phyloP scores from a whole-genome alignment of 2,113 vertebrate species.

The Sorex fumeus region DNA sequence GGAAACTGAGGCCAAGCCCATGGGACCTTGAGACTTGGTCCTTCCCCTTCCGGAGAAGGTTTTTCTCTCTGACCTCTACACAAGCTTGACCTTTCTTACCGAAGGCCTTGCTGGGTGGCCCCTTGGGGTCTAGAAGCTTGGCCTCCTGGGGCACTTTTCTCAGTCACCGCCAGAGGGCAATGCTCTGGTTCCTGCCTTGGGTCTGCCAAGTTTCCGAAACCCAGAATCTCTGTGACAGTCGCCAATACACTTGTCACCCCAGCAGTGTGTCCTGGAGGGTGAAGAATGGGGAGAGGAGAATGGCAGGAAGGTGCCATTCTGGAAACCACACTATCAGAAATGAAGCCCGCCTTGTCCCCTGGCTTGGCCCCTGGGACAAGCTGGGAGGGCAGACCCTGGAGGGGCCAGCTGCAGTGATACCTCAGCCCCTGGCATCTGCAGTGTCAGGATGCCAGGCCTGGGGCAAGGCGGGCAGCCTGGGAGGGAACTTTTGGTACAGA shows the following conservation, averaged over 20 bases:
- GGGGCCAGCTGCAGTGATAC: neutral
- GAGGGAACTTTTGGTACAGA: accelerated
- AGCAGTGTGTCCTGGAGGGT: neutral
- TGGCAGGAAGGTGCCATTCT: neutral
- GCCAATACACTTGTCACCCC: neutral
- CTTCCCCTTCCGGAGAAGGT: accelerated
- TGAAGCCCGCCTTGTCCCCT: accelerated
- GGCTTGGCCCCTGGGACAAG: accelerated
- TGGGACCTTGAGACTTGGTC: accelerated
- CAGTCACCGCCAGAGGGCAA: neutral
- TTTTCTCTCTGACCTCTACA: neutral
- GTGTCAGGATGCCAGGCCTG: neutral
- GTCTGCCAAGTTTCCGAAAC: neutral
- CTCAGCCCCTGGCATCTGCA: accelerated
- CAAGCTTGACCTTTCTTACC: neutral
- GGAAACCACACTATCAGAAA: neutral
- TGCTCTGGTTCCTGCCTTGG: neutral
- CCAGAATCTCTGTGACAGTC: neutral
- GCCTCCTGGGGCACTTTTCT: neutral
- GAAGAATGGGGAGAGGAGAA: accelerated
- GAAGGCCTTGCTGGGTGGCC: neutral
- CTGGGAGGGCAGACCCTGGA: accelerated
- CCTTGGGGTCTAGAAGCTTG: accelerated
- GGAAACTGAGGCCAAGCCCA: neutral
- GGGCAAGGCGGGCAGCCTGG: neutral